Evolutionary conservation across 2,113 vertebrate species (phyloP).

Genomic region (Dolichotis patagonum): DNA sequence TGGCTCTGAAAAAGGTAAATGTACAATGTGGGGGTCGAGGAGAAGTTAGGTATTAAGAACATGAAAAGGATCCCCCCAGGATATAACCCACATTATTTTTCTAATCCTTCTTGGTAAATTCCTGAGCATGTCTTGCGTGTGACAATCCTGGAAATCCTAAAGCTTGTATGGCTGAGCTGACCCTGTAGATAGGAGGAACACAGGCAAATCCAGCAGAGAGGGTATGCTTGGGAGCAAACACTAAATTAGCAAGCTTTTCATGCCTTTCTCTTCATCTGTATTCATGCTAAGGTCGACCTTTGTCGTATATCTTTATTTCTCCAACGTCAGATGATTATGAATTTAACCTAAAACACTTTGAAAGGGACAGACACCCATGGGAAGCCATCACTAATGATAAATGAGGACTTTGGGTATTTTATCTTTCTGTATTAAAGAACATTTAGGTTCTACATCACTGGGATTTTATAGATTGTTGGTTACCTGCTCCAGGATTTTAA

Average conservation of each 20-base stretch:
- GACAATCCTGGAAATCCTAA: neutral
- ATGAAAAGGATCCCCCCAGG: neutral
- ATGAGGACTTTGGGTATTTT: neutral
- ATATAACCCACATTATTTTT: neutral
- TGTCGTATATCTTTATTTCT: neutral
- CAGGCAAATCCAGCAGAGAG: neutral
- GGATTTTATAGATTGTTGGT: neutral
- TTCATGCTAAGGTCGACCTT: neutral
- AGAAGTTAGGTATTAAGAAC: neutral
- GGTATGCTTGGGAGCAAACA: neutral
- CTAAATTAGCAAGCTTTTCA: neutral
- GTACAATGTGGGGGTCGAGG: neutral
- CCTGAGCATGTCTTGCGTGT: neutral
- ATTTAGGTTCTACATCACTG: neutral
- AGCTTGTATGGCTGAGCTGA: neutral
- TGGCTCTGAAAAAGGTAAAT: neutral
- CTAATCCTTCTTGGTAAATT: neutral
- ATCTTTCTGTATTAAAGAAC: neutral
- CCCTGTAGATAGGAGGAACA: neutral
- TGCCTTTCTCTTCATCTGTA: neutral
- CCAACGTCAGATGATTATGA: neutral
- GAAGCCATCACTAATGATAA: neutral
- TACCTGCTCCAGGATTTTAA: slow-evolving; percentile 17
- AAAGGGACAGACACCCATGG: neutral
- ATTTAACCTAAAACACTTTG: neutral